Base-by-base conservation (phyloP, 2,797 vertebrate species). In the Emydoidea blandingii region DNA sequence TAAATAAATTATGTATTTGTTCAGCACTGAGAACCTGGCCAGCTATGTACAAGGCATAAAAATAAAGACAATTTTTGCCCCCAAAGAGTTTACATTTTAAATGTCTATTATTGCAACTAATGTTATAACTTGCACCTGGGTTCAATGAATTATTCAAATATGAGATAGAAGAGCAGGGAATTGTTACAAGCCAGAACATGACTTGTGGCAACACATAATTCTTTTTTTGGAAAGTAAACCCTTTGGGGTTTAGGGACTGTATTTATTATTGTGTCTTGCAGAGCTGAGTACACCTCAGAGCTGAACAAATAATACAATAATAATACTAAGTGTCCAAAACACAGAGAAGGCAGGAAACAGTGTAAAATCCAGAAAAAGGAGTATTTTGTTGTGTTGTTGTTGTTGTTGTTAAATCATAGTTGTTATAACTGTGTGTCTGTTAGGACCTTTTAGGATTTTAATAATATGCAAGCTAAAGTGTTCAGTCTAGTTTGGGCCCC, bases 271-370 rank as follows among this genome's bases (percentile, higher is more conserved):
- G 78, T 90, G 74, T 88, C 57, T 94, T 83, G 72, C 92, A 79
- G 86, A 93, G 0, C 3, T 74, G 80, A 92, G 44, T 86, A 88
- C 54, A 16, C 52, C 79, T 62, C 44, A 79, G 15, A 84, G 56
- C 6, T 84, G 57, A 86, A 94, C 88, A 96, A 94, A 94, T 87
- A 92, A 84, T 85, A 59, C 94, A 93, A 95, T 87, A 76, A 50
- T 5, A 94, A 53, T 3, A 72, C 3, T 0, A 0, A 85, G 2
- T 15, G 41, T 23, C 59, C 90, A 81, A 95, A 89, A 54, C 8
- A 65, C 10, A 65, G 85, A 83, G 15, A 27, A 78, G 18, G 85
- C 3, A 4, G 78, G 65, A 90, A 87, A 82, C 16, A 31, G 2
- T 18, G 8, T 2, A 1, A 5, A 62, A 95, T 83, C 12, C 16